Evolutionary conservation across 2,113 vertebrate species (phyloP), one percentile per base, ranked within the genome.

Genomic region (Pedionomus torquatus): DNA sequence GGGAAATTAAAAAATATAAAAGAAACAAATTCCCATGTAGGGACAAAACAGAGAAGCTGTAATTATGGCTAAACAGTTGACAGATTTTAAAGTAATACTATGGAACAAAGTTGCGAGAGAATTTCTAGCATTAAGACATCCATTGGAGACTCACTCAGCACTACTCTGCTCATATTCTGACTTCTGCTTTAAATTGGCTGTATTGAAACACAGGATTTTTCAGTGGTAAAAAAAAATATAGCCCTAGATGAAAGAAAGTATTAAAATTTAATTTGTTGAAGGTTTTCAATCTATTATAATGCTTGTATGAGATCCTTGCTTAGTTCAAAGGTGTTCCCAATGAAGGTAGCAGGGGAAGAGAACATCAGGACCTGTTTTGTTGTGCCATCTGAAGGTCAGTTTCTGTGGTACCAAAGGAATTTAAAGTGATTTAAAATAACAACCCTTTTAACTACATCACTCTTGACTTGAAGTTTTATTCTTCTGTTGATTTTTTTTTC

Each of bases 1-100:
- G 93, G 87, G 93, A 97, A 97, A 95, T 97, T 75, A 93, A 76
- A 82, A 95, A 74, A 54, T 21, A 84, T 46, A 86, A 91, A 87
- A 91, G 75, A 84, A 93, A 55, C 66, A 93, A 93, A 64, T 87
- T 91, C 83, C 60, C 72, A 71, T 44, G 46, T 82, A 80, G 66
- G 43, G 52, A 55, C 72, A 89, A 92, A 92, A 90, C 39, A 89
- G 64, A 64, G 51, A 91, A 87, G 49, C 74, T 83, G 48, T 96
- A 97, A 96, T 95, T 96, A 96, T 41, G 61, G 89, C 79, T 90
- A 83, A 95, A 92, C 51, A 87, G 78, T 72, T 94, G 91, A 87
- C 79, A 93, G 91, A 86, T 68, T 83, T 69, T 65, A 83, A 88
- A 95, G 68, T 66, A 87, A 71, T 44, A 57, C 66, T 87, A 60